These are phyloP conservation scores for Halictus rubicundus DNA, from an alignment of 1,140 invertebrate species.

Conservation along the genomic window DNA sequence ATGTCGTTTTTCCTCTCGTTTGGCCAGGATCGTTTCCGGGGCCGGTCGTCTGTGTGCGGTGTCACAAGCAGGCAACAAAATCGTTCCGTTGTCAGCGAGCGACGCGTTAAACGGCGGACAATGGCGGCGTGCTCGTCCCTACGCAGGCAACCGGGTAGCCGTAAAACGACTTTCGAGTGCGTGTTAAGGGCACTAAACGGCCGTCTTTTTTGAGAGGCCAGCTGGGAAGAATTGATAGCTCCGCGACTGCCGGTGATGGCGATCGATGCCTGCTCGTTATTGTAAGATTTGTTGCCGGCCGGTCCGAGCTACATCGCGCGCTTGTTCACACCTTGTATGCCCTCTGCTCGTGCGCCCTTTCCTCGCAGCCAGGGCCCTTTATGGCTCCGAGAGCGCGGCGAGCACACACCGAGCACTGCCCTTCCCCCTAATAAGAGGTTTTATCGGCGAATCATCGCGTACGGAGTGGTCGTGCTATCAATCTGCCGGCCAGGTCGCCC, in stretches of 20 bases:
- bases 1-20: too few relatives aligned
- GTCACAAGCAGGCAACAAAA: conserved; percentile 42
- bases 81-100: conserved; percentile 23
- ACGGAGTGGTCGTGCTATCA: conserved; percentile 23
- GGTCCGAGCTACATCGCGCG: conserved; percentile 18
- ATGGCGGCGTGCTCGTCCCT: conserved; percentile 12
- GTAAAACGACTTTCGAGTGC: conserved; percentile 56
- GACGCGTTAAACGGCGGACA: conserved; percentile 45
- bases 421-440: conserved; percentile 36
- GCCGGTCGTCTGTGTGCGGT: neutral
- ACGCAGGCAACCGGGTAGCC: conserved; percentile 5
- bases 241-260: conserved; percentile 61
- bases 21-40: neutral
- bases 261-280: conserved; percentile 63
- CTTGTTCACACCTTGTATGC: conserved; percentile 48
- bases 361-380: neutral
- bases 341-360: neutral
- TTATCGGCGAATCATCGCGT: conserved; percentile 34
- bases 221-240: conserved; percentile 65
- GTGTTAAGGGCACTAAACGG: conserved; percentile 65
- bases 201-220: conserved; percentile 49
- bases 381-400: neutral
- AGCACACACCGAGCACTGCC: too few relatives aligned
- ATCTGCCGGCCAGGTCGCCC: conserved; percentile 13
- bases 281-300: conserved; percentile 59